Base-by-base conservation (phyloP, 2,113 vertebrate genomes). In the Beaufortia kweichowensis region DNA sequence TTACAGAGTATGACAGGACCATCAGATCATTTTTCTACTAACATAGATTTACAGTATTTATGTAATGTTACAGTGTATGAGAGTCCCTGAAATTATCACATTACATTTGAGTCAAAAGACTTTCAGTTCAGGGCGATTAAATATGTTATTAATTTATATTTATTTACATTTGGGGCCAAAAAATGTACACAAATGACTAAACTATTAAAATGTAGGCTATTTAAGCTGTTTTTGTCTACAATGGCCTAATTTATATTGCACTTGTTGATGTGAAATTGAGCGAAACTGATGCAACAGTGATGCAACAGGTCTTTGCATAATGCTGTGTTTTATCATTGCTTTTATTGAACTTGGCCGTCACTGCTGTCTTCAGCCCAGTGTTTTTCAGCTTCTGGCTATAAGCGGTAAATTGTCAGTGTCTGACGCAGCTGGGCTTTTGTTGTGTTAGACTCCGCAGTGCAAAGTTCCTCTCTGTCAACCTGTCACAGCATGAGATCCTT, bases 401-500 rank as follows among this genome's bases (percentile, higher is more conserved):
- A 76, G 84, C 63, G 82, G 86, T 88, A 85, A 91, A 91, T 90
- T 81, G 85, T 81, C 21, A 19, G 75, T 74, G 71, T 35, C 29
- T 57, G 87, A 89, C 90, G 82, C 84, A 67, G 79, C 79, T 29
- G 74, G 57, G 60, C 82, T 87, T 86, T 89, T 90, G 90, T 91
- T 90, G 86, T 83, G 81, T 89, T 89, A 89, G 86, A 86, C 81
- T 87, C 89, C 73, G 77, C 79, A 78, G 88, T 17, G 81, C 75
- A 8, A 84, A 80, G 85, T 82, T 82, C 76, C 78, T 17, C 81
- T 84, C 87, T 28, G 79, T 88, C 89, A 87, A 87, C 84, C 86
- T 86, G 84, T 84, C 89, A 78, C 91, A 77, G 88, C 73, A 3
- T 86, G 88, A 84, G 86, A 83, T 84, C 77, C 86, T 87, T 89